Evolutionary conservation across 2,113 vertebrate genomes (phyloP).

Genomic region (Mustelus asterias): DNA sequence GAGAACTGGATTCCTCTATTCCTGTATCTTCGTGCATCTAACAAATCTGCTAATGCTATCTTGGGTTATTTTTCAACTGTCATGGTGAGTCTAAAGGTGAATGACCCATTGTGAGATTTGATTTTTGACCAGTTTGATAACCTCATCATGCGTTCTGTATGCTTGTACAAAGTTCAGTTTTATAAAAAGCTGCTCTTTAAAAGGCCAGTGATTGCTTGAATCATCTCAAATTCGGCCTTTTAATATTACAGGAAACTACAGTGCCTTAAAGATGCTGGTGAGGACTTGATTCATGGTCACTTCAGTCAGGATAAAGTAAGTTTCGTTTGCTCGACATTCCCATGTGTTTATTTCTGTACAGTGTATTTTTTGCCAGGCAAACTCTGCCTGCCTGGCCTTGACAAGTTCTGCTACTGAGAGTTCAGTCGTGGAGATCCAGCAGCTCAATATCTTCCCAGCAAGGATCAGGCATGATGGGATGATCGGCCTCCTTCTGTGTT

Average conservation of each 20-base stretch:
- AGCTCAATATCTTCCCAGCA: not conserved
- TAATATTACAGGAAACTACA: not conserved
- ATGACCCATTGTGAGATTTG: slow-evolving; percentile 28
- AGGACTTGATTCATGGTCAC: not conserved
- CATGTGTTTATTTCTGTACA: not conserved
- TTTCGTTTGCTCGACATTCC: not conserved
- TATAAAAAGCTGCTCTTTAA: not conserved
- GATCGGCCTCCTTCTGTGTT: not conserved
- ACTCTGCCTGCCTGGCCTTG: not conserved
- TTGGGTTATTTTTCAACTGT: not conserved
- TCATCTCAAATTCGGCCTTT: not conserved
- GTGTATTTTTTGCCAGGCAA: not conserved
- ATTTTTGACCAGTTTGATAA: not conserved
- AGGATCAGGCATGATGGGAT: not conserved
- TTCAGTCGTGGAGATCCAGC: not conserved
- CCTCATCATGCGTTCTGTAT: not conserved
- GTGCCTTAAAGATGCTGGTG: not conserved
- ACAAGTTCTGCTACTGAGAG: not conserved
- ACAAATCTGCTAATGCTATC: not conserved
- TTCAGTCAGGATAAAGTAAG: not conserved
- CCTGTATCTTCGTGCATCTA: not conserved
- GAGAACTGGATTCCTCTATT: not conserved
- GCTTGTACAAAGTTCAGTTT: slow-evolving; percentile 28
- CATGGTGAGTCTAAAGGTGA: slow-evolving; percentile 9
- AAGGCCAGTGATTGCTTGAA: not conserved